Conservation (phyloP, 2,113 vertebrate species). For the Chiloscyllium plagiosum region DNA sequence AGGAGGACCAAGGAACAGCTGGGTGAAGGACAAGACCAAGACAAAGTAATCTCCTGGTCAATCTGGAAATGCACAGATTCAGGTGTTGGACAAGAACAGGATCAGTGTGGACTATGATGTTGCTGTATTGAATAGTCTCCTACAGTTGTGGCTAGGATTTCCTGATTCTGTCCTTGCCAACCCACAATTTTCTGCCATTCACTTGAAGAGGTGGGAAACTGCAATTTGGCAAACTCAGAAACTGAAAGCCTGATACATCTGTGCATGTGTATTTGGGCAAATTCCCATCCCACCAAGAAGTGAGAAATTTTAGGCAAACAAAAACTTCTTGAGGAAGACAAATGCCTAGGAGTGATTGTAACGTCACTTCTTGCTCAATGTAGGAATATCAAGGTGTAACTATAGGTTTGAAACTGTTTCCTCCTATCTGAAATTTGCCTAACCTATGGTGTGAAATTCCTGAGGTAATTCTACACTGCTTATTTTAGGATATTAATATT, state of each 20-base stretch:
- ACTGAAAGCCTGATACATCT: neutral
- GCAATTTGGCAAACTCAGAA: too few species aligned
- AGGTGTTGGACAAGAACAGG: too few species aligned
- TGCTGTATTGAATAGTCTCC: too few species aligned
- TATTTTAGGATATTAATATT: neutral
- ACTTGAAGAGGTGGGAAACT: too few species aligned
- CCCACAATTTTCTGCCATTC: too few species aligned
- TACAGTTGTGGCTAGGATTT: too few species aligned
- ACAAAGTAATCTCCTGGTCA: too few species aligned
- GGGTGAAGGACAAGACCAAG: neutral
- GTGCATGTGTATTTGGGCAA: neutral
- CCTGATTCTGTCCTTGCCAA: too few species aligned
- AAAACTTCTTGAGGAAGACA: neutral
- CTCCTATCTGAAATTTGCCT: neutral
- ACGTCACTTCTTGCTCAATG: neutral
- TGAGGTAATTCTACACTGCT: neutral
- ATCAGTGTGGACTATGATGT: too few species aligned
- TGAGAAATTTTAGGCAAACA: neutral
- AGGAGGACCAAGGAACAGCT: neutral
- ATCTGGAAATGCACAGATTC: too few species aligned
- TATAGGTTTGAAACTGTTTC: neutral
- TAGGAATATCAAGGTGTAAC: neutral
- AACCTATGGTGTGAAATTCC: neutral
- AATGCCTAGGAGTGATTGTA: neutral
- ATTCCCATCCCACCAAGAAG: neutral